Conservation (phyloP, 1,140 invertebrate species). For the Hyles vespertilio region DNA sequence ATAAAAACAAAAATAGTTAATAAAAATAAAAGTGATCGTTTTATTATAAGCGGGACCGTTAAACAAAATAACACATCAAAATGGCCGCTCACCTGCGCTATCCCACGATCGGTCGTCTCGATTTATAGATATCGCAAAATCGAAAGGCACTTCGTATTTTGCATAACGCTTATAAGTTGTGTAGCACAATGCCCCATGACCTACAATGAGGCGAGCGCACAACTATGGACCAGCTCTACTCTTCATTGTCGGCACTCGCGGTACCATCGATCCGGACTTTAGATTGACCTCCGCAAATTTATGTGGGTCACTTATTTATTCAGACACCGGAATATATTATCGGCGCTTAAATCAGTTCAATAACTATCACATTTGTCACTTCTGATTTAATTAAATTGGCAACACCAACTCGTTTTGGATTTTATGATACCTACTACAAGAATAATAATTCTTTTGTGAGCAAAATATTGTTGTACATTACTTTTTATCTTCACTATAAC, state of each 20-base stretch:
- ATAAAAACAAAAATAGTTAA: slow-evolving; percentile 13
- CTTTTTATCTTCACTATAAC: too few species aligned
- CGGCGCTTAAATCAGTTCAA: too few species aligned
- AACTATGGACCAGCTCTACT: slow-evolving; percentile 7
- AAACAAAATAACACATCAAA: slow-evolving; percentile 60
- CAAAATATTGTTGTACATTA: too few species aligned
- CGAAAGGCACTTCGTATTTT: slow-evolving; percentile 67
- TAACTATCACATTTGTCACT: too few species aligned
- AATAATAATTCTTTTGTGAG: too few species aligned
- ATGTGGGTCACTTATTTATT: not conserved
- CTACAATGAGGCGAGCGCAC: slow-evolving; percentile 32
- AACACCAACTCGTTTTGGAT: too few species aligned
- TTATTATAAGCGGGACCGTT: slow-evolving; percentile 42
- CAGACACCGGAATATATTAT: not conserved
- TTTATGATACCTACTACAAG: too few species aligned
- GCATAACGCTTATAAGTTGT: slow-evolving; percentile 65
- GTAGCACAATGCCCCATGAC: slow-evolving; percentile 45
- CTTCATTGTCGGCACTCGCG: slow-evolving; percentile 8
- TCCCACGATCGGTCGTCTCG: slow-evolving; percentile 64
- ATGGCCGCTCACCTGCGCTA: slow-evolving; percentile 59
- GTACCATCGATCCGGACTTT: slow-evolving; percentile 10
- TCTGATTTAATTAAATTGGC: too few species aligned
- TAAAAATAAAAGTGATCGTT: slow-evolving; percentile 27
- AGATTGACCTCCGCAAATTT: slow-evolving; percentile 1
- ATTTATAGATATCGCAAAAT: slow-evolving; percentile 68